Percentiles rank a stretch among this genome's conserved stretches.
phyloP scores from a whole-genome alignment of 2,113 vertebrate species.

The Crotalus tigris region DNA sequence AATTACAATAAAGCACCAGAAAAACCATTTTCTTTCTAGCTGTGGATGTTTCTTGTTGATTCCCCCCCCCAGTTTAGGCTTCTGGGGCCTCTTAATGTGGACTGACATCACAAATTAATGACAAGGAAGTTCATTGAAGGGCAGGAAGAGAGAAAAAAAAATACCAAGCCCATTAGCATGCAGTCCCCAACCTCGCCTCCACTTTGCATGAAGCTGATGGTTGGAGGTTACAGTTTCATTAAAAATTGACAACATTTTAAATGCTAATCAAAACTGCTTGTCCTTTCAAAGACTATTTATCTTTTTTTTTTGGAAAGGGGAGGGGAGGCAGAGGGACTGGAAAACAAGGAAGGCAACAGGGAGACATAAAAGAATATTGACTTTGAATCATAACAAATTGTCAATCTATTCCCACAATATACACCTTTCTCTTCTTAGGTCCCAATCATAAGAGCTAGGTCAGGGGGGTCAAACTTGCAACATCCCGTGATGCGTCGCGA shows the following conservation, averaged over 20 bases:
- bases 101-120: conserved; percentile 75
- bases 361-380: conserved; percentile 45
- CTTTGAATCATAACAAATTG: conserved; percentile 67
- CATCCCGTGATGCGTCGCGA: too few species aligned
- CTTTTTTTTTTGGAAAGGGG: too few species aligned
- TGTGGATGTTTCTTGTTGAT: neutral
- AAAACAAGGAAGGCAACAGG: neutral
- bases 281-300: conserved; percentile 70
- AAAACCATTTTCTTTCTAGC: neutral
- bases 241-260: conserved; percentile 79
- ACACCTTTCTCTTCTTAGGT: conserved; percentile 48
- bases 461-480: too few species aligned
- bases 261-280: conserved; percentile 75
- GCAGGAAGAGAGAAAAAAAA: conserved; percentile 54
- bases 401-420: conserved; percentile 27
- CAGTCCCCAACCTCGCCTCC: conserved; percentile 62
- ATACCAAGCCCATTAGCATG: conserved; percentile 70
- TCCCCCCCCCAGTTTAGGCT: conserved; percentile 59
- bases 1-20: neutral
- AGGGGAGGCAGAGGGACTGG: neutral
- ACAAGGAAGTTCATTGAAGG: conserved; percentile 68
- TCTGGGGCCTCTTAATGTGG: conserved; percentile 63
- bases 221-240: conserved; percentile 76
- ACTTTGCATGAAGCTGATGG: conserved; percentile 70
- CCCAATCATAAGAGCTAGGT: conserved; percentile 64